Conservation (phyloP, 2,888 invertebrate genomes). For the Sinhomidia bicolor region DNA sequence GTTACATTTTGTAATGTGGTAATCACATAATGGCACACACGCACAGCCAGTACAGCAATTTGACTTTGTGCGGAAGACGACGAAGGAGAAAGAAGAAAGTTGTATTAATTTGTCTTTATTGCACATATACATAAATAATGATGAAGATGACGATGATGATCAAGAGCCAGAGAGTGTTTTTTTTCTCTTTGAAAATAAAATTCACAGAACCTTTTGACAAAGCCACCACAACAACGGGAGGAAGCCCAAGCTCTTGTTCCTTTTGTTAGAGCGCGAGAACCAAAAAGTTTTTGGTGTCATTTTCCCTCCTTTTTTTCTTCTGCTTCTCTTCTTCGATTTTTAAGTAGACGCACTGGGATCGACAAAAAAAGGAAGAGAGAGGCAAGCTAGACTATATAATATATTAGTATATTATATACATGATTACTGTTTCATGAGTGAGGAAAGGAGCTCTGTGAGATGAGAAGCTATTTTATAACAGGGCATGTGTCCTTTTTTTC, state of each 20-base stretch:
- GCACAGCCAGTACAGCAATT: neutral
- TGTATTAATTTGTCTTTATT: neutral
- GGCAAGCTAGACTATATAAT: neutral
- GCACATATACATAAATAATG: neutral
- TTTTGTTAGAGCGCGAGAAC: constrained; percentile 49
- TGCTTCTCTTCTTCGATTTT: constrained; percentile 55
- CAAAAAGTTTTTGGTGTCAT: constrained; percentile 64
- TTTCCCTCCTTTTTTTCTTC: constrained; percentile 48
- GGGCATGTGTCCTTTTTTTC: neutral
- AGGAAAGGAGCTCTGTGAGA: neutral
- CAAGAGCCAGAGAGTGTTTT: too few species aligned
- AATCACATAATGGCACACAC: too few species aligned
- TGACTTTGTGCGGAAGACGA: neutral
- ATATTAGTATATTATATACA: constrained; percentile 35
- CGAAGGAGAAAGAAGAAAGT: too few species aligned
- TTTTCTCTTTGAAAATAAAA: constrained; percentile 2
- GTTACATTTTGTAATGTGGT: neutral
- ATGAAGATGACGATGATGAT: neutral
- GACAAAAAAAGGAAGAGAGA: too few species aligned
- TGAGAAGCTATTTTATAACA: too few species aligned
- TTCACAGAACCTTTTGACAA: constrained; percentile 52
- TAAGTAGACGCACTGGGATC: constrained; percentile 60
- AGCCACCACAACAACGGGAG: constrained; percentile 17
- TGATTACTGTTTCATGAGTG: constrained; percentile 45
- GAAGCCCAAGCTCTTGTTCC: constrained; percentile 45